Percentiles rank a stretch among this genome's conserved stretches.
phyloP scores from a whole-genome alignment of 2,113 vertebrate genomes.

The Pheucticus melanocephalus region DNA sequence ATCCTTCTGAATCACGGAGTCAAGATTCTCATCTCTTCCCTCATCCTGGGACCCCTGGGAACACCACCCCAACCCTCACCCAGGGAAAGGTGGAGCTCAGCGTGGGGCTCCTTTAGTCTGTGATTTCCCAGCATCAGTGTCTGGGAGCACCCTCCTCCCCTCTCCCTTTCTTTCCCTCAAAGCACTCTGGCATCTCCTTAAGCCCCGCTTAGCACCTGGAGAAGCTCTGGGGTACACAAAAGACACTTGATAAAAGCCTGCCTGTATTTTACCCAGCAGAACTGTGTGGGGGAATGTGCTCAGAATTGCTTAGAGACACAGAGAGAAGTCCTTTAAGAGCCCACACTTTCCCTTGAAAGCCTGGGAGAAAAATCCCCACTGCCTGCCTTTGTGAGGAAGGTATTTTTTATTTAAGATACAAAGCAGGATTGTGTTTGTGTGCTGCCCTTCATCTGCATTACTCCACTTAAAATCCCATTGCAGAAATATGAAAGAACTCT shows the following conservation, averaged over 20 bases:
- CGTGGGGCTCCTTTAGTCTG: background rate
- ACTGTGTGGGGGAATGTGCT: background rate
- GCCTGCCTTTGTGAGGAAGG: background rate
- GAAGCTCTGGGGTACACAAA: background rate
- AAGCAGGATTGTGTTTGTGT: conserved; percentile 14
- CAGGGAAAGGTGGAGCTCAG: background rate
- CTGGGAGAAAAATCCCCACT: background rate
- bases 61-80: background rate
- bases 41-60: no score
- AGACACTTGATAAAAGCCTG: conserved; percentile 7
- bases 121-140: background rate
- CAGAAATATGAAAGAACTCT: conserved; percentile 46
- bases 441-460: conserved; percentile 55
- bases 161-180: background rate
- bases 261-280: background rate
- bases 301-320: background rate
- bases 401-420: conserved; percentile 47
- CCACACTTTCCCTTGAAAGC: background rate
- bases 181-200: background rate
- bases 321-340: conserved; percentile 11
- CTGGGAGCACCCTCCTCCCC: background rate
- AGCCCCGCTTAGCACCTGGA: background rate
- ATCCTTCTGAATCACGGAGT: no score
- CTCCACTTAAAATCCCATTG: conserved; percentile 53
- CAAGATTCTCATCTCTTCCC: no score